Evolutionary conservation across 2,113 vertebrate species (phyloP).

Genomic region (Rhagologus leucostigma): DNA sequence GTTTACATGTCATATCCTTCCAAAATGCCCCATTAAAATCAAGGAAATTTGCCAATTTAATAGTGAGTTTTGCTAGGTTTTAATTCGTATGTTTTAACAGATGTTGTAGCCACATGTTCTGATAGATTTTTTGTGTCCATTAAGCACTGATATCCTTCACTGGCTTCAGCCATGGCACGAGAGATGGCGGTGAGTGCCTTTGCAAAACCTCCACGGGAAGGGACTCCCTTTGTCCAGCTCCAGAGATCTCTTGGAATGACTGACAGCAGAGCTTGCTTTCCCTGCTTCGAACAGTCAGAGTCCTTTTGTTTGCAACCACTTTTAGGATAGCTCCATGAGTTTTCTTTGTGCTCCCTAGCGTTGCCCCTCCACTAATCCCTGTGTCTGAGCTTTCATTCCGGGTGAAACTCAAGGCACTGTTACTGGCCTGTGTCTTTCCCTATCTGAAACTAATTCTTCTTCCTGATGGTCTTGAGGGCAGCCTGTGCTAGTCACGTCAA

Average conservation of each 20-base stretch:
- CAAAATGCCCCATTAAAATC: background rate
- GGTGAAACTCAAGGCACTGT: background rate
- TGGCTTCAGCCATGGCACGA: background rate
- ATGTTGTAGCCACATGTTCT: background rate
- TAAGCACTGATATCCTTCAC: rapidly evolving
- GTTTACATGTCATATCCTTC: background rate
- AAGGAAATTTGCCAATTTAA: background rate
- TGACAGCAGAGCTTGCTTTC: background rate
- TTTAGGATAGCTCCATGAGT: background rate
- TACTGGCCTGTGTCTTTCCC: background rate
- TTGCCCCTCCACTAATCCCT: background rate
- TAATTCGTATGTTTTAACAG: background rate
- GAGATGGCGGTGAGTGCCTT: background rate
- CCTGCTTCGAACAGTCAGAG: background rate
- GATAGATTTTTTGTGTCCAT: background rate
- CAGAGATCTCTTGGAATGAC: background rate
- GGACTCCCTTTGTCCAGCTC: background rate
- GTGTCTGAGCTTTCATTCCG: background rate
- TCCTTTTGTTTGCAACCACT: background rate
- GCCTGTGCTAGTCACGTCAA: background rate
- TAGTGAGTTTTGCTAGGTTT: background rate
- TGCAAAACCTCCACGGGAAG: background rate
- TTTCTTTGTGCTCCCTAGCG: background rate
- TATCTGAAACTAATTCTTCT: conserved; percentile 11
- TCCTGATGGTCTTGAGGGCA: background rate